phyloP scores from a whole-genome alignment of 2,797 vertebrate genomes.

The Megaceryle alcyon region DNA sequence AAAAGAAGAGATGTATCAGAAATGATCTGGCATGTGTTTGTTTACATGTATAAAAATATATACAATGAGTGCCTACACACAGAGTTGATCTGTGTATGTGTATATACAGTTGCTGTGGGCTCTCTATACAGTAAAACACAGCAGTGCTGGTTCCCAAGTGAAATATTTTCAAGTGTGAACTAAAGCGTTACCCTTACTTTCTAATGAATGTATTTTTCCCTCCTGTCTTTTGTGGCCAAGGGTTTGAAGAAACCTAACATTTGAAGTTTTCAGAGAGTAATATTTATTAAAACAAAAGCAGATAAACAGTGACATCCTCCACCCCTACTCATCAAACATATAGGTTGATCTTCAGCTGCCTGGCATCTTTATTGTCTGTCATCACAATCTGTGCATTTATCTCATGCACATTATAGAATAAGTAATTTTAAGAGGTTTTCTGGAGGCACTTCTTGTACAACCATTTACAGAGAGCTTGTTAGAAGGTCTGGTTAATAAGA shows the following conservation, averaged over 20 bases:
- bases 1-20: neutral
- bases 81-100: neutral
- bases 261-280: neutral
- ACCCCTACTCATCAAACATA: neutral
- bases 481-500: neutral
- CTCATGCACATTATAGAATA: neutral
- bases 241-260: neutral
- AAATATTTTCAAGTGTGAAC: neutral
- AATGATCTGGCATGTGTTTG: neutral
- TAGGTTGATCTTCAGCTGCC: neutral
- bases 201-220: neutral
- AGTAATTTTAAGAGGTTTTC: neutral
- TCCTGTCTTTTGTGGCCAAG: neutral
- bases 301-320: neutral
- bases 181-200: neutral
- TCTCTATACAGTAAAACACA: neutral
- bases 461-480: neutral
- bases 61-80: too few species aligned
- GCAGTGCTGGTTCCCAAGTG: neutral
- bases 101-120: neutral
- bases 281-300: neutral
- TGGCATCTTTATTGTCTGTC: neutral
- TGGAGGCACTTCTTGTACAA: neutral
- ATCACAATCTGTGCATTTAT: neutral
- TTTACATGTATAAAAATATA: neutral